Base-by-base conservation (phyloP, 1,140 invertebrate genomes). In the Calliopsis andreniformis region DNA sequence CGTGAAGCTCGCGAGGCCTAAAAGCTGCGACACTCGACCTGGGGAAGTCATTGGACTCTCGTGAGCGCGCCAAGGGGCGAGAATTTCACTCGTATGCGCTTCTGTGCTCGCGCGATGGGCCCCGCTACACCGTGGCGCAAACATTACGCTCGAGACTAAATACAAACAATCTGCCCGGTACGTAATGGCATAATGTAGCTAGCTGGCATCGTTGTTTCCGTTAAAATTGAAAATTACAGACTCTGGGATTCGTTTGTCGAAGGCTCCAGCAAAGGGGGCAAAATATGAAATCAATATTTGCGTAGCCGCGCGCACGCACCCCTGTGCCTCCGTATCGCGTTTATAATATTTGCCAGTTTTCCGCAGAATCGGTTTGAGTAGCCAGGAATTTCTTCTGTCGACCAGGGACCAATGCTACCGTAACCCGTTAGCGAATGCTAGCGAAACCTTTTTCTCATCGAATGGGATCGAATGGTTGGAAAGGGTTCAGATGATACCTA, bases 121-220 rank as follows among this genome's bases (percentile, higher is more conserved):
- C 69, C 25, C 18, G 56, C 23, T 23, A 45, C 43, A 23, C 35
- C 49, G 28, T 28, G 78, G 49, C 32, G 58, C 63, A 70, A 81
- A 81, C 77, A 82, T 81, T 81, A 66, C 80, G 72, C 23, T 53
- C 79, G 78, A 82, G 80, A 82, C 80, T 82, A 82, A 82, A 82
- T 68, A 75, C 75, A 80, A 82, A 82, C 79, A 82, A 80, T 79
- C 35, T 16, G 51, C 43, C 42, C 59, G 58, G 63, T n/a, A 61
- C 53, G 39, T 2, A 12, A 10, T 42, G 18, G 30, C 35, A 30
- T 56, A 43, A 43, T 14, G 68, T 28, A 39, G 42, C 30, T 30
- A 23, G 32, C 32, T 16, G 30, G 67, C 61, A 56, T 42, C 63
- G 66, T 76, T 75, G 73, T 80, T 81, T 68, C 78, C 78, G 62